Evolutionary conservation across 53 echinoderm and acorn worm genomes (phyloP).

Genomic region (Pentamera pediparva): DNA sequence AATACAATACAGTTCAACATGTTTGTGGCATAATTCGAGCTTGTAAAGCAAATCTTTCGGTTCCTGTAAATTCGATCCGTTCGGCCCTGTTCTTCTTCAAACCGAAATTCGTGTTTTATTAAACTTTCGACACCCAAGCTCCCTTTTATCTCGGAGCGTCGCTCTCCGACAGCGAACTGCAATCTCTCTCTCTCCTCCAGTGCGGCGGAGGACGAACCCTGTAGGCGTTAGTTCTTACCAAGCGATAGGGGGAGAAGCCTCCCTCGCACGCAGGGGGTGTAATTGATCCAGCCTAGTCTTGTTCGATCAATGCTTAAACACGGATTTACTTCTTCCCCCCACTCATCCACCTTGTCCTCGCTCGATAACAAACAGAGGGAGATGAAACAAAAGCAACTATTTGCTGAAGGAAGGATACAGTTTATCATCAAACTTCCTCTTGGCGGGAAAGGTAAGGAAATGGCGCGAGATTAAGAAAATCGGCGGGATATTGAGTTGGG

Average conservation of each 20-base stretch:
- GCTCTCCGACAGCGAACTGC: slow-evolving; percentile 23
- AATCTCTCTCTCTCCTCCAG: not conserved
- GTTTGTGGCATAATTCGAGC: slow-evolving; percentile 32
- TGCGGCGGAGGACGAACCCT: slow-evolving; percentile 5
- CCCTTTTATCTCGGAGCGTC: slow-evolving; percentile 9
- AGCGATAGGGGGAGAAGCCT: slow-evolving; percentile 18
- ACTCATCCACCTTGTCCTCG: slow-evolving; percentile 11
- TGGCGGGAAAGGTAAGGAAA: not conserved
- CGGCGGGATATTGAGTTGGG: not conserved
- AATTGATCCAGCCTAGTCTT: slow-evolving; percentile 22
- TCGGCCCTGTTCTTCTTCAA: not conserved
- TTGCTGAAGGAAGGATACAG: slow-evolving; percentile 32
- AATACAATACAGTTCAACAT: slow-evolving; percentile 30
- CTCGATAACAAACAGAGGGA: slow-evolving; percentile 17
- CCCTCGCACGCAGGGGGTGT: slow-evolving; percentile 18
- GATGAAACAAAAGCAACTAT: slow-evolving; percentile 12
- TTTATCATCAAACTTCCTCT: slow-evolving; percentile 29
- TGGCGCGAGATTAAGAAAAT: not conserved
- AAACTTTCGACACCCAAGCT: slow-evolving; percentile 31
- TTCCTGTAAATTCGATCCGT: not conserved
- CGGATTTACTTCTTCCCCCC: slow-evolving; percentile 20
- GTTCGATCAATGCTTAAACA: slow-evolving; percentile 36
- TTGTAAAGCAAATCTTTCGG: slow-evolving; percentile 20
- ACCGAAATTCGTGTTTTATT: slow-evolving; percentile 9
- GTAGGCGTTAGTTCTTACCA: slow-evolving; percentile 19